Base-by-base conservation (phyloP, 2,888 invertebrate genomes). In the Gibbula magus region DNA sequence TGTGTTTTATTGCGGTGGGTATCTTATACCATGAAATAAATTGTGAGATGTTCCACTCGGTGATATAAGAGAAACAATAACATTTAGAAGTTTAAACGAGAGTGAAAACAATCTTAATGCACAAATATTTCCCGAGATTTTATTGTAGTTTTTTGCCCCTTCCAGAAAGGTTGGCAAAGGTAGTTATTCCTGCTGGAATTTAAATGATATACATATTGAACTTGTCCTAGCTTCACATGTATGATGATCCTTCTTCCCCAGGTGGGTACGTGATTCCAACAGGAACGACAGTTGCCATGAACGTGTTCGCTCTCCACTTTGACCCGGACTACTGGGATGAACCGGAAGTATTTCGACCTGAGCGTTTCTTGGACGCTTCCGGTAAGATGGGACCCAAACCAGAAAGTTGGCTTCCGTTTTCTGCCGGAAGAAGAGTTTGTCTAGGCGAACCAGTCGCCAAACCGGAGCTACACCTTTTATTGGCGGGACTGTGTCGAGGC, bases 371-470 rank as follows among this genome's bases (percentile, higher is more conserved):
- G 0, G 85, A 86, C 22, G 84, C 82, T 22, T 78, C 84, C 25
- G 89, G 89, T 0, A 83, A 85, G 32, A 77, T 88, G 73, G 85
- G 81, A 8, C 85, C 87, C 3, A 88, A 87, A 83, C 88, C 87
- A 3, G 81, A 83, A 16, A 87, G 82, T 53, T 89, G 87, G 87
- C 84, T 89, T 29, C 89, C 89, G 0, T 89, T 89, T 79, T 87
- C 87, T 25, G 87, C 88, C 2, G 89, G 89, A 18, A 81, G 87
- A 52, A 78, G 89, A 25, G 87, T 87, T 1, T 89, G 89, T 84
- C 83, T 89, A 0, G 89, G 89, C 29, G 89, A 89, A 78, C 52
- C 81, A 3, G 80, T 89, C 18, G 88, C 89, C 1, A 89, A 88
- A 66, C 84, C 88, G 2, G 87, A 88, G 61, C 82, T 89, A 0